phyloP scores from a whole-genome alignment of 1,140 invertebrate species.

The Mercenaria mercenaria region DNA sequence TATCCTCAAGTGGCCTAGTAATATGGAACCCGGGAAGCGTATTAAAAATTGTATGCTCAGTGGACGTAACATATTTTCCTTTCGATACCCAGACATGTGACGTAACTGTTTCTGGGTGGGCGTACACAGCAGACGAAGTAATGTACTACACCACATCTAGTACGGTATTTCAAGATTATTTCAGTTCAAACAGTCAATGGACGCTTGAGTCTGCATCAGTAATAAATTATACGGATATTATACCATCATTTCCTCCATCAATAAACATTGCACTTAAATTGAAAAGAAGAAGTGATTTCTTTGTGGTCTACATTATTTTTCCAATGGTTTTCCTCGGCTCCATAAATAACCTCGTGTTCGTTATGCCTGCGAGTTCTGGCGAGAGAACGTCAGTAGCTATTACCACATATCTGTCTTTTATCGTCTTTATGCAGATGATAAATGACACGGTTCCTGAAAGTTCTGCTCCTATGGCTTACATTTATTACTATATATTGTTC shows the following conservation, averaged over 20 bases:
- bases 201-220: neutral
- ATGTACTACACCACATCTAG: neutral
- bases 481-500: constrained; percentile 72
- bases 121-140: neutral
- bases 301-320: constrained; percentile 88
- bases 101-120: constrained; percentile 11
- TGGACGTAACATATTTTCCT: constrained; percentile 55
- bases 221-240: neutral
- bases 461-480: constrained; percentile 85
- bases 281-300: constrained; percentile 76
- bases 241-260: neutral
- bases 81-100: constrained; percentile 47
- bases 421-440: constrained; percentile 88
- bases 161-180: neutral
- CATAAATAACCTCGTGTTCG: constrained; percentile 88
- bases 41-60: constrained; percentile 7
- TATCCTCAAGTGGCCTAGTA: constrained; percentile 4
- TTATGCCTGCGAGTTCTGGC: constrained; percentile 88
- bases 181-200: constrained; percentile 48
- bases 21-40: constrained; percentile 28
- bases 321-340: constrained; percentile 88
- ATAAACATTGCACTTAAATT: constrained; percentile 23
- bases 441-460: constrained; percentile 88
- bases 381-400: constrained; percentile 88
- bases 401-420: constrained; percentile 88